Percentiles rank a stretch among this genome's conserved stretches.
These are phyloP conservation scores for Scarus forsteni DNA, from an alignment of 2,797 vertebrate species.

Conservation along the genomic window DNA sequence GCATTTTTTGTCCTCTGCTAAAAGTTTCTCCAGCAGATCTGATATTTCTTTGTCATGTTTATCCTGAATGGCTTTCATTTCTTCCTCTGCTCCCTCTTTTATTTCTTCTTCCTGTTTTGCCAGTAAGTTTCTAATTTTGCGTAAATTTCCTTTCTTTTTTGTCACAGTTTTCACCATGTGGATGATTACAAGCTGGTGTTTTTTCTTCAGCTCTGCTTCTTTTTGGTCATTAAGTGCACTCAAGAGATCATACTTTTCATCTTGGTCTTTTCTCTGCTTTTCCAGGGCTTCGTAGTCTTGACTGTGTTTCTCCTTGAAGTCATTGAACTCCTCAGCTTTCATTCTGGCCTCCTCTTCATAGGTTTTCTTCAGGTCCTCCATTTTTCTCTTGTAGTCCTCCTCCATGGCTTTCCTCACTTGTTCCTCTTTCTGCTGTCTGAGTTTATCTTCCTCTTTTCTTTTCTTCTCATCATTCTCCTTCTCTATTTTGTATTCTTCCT, in stretches of 20 bases:
- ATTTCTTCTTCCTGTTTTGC: neutral
- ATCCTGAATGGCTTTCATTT: neutral
- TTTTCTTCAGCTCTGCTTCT: neutral
- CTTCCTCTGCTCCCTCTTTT: neutral
- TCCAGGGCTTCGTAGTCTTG: neutral
- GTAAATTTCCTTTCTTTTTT: neutral
- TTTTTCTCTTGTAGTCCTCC: neutral
- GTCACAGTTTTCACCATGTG: neutral
- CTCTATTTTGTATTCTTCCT: neutral
- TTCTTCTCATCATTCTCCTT: neutral
- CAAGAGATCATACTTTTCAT: neutral
- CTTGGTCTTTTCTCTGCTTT: neutral
- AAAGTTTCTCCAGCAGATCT: neutral
- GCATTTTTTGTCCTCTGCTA: neutral
- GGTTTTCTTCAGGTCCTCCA: neutral
- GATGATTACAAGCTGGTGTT: neutral
- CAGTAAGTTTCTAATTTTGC: neutral
- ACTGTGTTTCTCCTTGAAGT: neutral
- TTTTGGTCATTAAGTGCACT: neutral
- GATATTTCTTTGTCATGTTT: neutral
- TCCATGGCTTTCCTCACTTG: neutral
- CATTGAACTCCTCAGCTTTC: conserved; percentile 13
- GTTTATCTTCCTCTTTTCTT: neutral
- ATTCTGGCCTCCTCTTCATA: conserved; percentile 28
- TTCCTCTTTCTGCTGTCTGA: neutral